These are phyloP conservation scores for Rhizoglyphus robini DNA, from an alignment of 1,140 invertebrate genomes.

Conservation along the genomic window DNA sequence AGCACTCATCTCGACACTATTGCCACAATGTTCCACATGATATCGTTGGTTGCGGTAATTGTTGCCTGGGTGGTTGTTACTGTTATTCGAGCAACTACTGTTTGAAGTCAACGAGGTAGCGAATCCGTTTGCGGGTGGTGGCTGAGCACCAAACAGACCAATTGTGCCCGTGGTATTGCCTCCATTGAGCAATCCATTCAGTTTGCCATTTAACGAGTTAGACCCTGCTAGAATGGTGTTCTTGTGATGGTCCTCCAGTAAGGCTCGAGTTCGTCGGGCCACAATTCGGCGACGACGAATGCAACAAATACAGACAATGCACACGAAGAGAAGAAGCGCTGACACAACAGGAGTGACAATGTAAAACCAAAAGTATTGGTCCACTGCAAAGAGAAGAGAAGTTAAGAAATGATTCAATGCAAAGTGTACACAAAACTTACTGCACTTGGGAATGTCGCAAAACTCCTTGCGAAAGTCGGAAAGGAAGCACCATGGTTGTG, in stretches of 20 bases:
- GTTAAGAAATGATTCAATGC: not conserved
- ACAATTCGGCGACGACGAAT: constrained; percentile 24
- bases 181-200: constrained; percentile 10
- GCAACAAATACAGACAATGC: constrained; percentile 38
- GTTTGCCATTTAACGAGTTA: constrained; percentile 9
- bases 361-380: constrained; percentile 41
- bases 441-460: constrained; percentile 72
- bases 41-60: not conserved
- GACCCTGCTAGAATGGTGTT: not conserved
- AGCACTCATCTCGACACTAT: constrained; percentile 18
- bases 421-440: constrained; percentile 34
- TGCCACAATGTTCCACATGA: not conserved
- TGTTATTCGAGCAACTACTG: constrained; percentile 8
- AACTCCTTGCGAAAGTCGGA: constrained; percentile 45
- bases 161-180: not conserved
- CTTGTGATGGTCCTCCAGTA: constrained; percentile 12
- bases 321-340: constrained; percentile 38
- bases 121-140: not conserved
- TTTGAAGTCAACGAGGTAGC: constrained; percentile 3
- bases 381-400: constrained; percentile 22
- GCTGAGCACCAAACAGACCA: not conserved
- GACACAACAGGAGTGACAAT: constrained; percentile 40
- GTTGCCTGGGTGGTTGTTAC: not conserved
- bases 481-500: constrained; percentile 76
- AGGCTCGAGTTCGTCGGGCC: not conserved